phyloP scores from a whole-genome alignment of 2,113 vertebrate species.

The Carassius auratus region DNA sequence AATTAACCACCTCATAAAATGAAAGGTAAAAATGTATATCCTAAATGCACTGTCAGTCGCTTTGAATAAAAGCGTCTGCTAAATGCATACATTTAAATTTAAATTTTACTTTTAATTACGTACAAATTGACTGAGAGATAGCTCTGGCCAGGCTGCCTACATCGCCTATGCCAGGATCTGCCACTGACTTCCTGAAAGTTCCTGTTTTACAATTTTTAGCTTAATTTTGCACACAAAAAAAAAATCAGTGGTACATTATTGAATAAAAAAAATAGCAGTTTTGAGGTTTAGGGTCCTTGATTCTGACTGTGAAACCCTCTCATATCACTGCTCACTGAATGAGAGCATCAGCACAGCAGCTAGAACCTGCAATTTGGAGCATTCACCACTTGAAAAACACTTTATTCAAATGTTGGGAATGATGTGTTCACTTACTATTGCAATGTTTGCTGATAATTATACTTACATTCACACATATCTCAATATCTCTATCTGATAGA shows the following conservation, averaged over 20 bases:
- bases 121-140: too few relatives aligned
- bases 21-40: too few relatives aligned
- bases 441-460: conserved; percentile 7
- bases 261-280: not conserved
- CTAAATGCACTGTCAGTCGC: too few relatives aligned
- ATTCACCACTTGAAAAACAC: not conserved
- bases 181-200: too few relatives aligned
- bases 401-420: not conserved
- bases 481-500: not conserved
- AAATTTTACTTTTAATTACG: too few relatives aligned
- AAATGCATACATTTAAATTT: too few relatives aligned
- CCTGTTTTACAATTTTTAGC: too few relatives aligned
- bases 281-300: not conserved
- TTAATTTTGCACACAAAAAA: too few relatives aligned
- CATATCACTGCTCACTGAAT: not conserved
- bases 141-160: too few relatives aligned
- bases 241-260: not conserved
- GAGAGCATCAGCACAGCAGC: not conserved
- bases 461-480: not conserved
- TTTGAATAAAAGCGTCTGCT: too few relatives aligned
- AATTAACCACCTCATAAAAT: too few relatives aligned
- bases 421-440: not conserved
- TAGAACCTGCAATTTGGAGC: not conserved
- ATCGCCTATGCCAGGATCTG: too few relatives aligned
- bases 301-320: not conserved